phyloP scores from a whole-genome alignment of 1,140 invertebrate species.

The Globodera ellingtonae region DNA sequence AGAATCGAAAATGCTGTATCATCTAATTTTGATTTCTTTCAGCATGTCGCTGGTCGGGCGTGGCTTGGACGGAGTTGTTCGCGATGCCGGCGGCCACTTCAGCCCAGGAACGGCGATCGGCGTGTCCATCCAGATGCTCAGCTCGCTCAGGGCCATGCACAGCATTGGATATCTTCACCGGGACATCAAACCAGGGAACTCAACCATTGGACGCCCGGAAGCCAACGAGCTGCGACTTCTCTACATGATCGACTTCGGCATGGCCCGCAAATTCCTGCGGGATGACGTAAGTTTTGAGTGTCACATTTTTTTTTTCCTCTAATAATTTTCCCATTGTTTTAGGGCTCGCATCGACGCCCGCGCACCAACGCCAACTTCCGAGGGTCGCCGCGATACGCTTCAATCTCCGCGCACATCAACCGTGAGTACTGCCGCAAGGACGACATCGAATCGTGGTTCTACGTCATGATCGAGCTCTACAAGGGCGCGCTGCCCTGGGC shows the following conservation, averaged over 20 bases:
- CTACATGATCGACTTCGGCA: conserved; percentile 55
- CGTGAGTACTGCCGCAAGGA: conserved; percentile 50
- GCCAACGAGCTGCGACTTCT: conserved; percentile 42
- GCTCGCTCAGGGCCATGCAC: conserved; percentile 51
- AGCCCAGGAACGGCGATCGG: neutral
- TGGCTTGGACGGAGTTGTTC: no score
- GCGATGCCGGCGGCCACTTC: no score
- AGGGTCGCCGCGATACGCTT: conserved; percentile 56
- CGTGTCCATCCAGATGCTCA: conserved; percentile 43
- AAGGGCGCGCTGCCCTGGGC: no score
- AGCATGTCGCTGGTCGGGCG: no score
- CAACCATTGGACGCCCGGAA: conserved; percentile 41
- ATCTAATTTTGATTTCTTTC: neutral
- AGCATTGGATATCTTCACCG: conserved; percentile 48
- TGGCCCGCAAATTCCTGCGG: conserved; percentile 45
- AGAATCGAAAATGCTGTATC: no score
- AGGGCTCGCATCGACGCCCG: conserved; percentile 42
- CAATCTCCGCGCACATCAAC: conserved; percentile 49
- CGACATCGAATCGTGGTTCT: conserved; percentile 49
- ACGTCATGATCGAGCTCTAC: conserved; percentile 9
- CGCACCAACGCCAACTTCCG: conserved; percentile 50
- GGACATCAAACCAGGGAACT: conserved; percentile 54
- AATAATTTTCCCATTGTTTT: neutral
- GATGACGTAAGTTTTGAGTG: conserved; percentile 22
- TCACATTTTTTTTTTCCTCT: no score